Evolutionary conservation across 2,888 invertebrate species (phyloP).

Genomic region (Galeopsomyia nigrocyanea): DNA sequence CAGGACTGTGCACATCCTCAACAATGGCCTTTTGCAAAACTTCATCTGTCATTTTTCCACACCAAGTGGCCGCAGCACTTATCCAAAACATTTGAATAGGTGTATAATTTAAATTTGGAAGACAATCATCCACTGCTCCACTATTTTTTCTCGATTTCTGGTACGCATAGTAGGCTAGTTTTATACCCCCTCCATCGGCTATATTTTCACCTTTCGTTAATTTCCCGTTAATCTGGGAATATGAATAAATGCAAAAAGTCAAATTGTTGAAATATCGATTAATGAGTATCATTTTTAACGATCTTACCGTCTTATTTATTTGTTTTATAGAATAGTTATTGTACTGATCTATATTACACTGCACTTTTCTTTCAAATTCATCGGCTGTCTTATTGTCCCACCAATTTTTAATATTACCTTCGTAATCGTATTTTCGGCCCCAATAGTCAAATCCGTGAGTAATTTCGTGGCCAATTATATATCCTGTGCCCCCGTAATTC

Average conservation of each 20-base stretch:
- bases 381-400: constrained; percentile 89
- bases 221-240: constrained; percentile 38
- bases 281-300: neutral
- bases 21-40: constrained; percentile 31
- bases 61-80: constrained; percentile 48
- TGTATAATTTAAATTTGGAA: constrained; percentile 59
- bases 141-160: constrained; percentile 55
- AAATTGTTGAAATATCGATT: neutral
- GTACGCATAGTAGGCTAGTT: constrained; percentile 69
- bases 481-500: constrained; percentile 93
- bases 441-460: constrained; percentile 90
- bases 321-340: constrained; percentile 88
- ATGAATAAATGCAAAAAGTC: neutral
- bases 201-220: constrained; percentile 37
- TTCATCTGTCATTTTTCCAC: constrained; percentile 41
- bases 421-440: constrained; percentile 92
- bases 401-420: constrained; percentile 95
- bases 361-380: constrained; percentile 85
- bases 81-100: constrained; percentile 70
- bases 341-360: constrained; percentile 94
- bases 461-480: constrained; percentile 92
- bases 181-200: constrained; percentile 64
- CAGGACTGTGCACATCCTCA: constrained; percentile 43
- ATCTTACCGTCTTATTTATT: constrained; percentile 79
- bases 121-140: constrained; percentile 50